Evolutionary conservation across 2,888 invertebrate genomes (phyloP), one percentile per base, ranked within the genome.

Genomic region (Scaptomyza parva): DNA sequence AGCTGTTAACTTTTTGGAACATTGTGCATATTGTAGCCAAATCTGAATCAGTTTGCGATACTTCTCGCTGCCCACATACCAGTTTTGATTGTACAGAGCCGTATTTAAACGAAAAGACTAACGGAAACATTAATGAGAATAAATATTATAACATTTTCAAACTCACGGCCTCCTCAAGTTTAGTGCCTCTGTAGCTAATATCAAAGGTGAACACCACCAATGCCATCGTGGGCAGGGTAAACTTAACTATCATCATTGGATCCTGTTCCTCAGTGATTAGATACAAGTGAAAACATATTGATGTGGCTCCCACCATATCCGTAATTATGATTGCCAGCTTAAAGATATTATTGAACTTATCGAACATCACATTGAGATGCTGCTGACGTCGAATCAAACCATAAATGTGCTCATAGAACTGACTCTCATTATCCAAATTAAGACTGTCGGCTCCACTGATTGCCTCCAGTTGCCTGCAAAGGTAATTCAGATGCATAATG

Each of bases 131-230:
- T 26, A 9, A 0, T 17, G 5, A 12, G 18, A n/a, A 9, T 35
- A n/a, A n/a, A n/a, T 0, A 17, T 18, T 14, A 14, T 35, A 0
- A 2, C 2, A 1, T 2, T 1, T 20, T 0, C 18, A 0, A 12
- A 47, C 87, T 75, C 50, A 87, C 88, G 12, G 88, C 70, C 3
- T 63, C 54, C 37, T 78, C 78, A 12, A 85, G 58, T 22, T 85
- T 78, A 0, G 68, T 45, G 43, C 82, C 82, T 0, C 78, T 75
- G 17, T 61, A 14, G n/a, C 72, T 81, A 5, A 54, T 26, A 20
- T 87, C 86, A 41, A 85, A 82, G 9, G 76, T 75, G 9, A 81
- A 81, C 0, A 3, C 11, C 1, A 67, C 51, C 9, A 82, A 11
- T 0, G 14, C 48, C 3, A 51, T 0, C 0, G 26, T 45, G 33